Percentiles rank a stretch among this genome's conserved stretches.
phyloP scores from a whole-genome alignment of 1,140 invertebrate genomes.

The Drosophila grimshawi region DNA sequence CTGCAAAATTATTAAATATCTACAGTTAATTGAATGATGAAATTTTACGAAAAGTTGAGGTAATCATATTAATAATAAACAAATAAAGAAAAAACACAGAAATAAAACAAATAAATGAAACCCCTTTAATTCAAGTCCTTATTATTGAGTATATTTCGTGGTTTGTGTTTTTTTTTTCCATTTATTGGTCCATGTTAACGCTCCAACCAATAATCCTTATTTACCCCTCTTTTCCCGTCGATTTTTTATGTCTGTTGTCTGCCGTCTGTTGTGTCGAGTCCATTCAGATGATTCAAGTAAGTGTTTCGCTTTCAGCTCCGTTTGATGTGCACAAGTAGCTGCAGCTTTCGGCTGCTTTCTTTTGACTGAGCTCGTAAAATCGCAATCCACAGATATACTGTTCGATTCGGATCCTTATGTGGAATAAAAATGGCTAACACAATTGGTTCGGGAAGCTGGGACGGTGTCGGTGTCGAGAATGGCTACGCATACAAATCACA shows the following conservation, averaged over 20 bases:
- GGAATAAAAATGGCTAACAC: background rate
- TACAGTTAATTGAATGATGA: too few species aligned
- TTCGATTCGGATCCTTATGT: slow-evolving; percentile 1
- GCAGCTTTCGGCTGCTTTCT: slow-evolving; percentile 49
- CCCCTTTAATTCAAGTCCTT: background rate
- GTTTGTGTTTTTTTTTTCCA: background rate
- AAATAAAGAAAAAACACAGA: too few species aligned
- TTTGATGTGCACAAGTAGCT: slow-evolving; percentile 64
- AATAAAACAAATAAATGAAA: background rate
- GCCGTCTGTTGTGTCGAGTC: slow-evolving; percentile 28
- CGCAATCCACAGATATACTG: slow-evolving; percentile 11
- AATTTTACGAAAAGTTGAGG: too few species aligned
- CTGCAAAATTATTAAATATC: too few species aligned
- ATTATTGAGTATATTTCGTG: background rate
- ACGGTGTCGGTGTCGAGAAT: background rate
- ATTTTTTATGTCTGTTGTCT: slow-evolving; percentile 11
- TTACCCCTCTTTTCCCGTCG: background rate
- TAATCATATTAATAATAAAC: too few species aligned
- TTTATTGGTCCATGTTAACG: background rate
- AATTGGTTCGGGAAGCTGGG: too few species aligned
- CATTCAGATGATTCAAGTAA: slow-evolving; percentile 55
- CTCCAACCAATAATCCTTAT: background rate
- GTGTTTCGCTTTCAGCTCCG: slow-evolving; percentile 76
- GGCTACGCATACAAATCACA: slow-evolving; percentile 68
- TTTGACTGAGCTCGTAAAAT: slow-evolving; percentile 57